Conservation (phyloP, 2,113 vertebrate species). For the Naja naja region DNA sequence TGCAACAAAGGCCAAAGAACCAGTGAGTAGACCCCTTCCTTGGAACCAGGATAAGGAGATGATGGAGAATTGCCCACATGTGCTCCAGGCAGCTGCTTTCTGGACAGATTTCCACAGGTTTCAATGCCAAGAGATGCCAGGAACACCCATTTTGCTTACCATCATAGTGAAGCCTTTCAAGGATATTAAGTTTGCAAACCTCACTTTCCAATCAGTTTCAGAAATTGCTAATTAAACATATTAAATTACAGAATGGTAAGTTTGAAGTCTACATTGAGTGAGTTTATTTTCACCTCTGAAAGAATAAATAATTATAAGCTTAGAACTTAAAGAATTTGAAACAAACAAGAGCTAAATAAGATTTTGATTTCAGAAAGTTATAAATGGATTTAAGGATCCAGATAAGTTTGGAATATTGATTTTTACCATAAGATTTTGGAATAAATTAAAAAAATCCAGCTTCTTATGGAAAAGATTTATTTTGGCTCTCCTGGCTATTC, state of each 20-base stretch:
- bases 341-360: background rate
- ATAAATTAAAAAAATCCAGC: background rate
- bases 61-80: background rate
- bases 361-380: background rate
- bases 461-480: background rate
- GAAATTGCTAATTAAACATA: background rate
- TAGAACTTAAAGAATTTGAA: background rate
- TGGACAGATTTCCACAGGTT: background rate
- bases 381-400: background rate
- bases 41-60: background rate
- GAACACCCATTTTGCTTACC: background rate
- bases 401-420: background rate
- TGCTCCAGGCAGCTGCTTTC: background rate
- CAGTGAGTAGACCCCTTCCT: background rate
- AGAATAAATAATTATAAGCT: background rate
- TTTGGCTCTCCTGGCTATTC: background rate
- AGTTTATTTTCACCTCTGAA: background rate
- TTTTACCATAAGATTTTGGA: background rate
- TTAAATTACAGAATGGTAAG: background rate
- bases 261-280: background rate
- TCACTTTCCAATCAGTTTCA: background rate
- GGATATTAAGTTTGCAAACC: background rate
- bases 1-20: background rate
- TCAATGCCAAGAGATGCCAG: background rate
- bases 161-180: background rate